These are phyloP conservation scores for Bombus breviceps DNA, from an alignment of 1,140 invertebrate genomes.

Conservation along the genomic window DNA sequence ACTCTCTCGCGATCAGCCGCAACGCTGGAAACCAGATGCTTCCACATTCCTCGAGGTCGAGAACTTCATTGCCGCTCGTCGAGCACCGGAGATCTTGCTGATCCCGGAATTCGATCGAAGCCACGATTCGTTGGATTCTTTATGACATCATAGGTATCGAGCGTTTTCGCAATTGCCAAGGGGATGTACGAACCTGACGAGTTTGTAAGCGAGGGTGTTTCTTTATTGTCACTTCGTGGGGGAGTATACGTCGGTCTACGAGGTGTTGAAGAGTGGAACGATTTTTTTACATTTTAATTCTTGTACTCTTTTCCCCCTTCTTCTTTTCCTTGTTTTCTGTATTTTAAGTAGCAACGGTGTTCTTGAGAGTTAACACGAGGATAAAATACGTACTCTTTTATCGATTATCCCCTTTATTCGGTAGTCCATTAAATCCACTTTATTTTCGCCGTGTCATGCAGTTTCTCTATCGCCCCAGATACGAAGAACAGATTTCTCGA, in stretches of 20 bases:
- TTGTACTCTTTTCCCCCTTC: accelerated
- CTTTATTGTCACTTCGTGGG: background rate
- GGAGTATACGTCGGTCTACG: no score
- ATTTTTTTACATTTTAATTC: no score
- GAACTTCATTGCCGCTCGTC: constrained; percentile 36
- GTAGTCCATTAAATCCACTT: background rate
- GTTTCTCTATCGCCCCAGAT: background rate
- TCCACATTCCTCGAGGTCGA: constrained; percentile 20
- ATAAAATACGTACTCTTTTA: background rate
- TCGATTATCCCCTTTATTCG: background rate
- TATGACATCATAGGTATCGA: background rate
- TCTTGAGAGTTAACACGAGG: background rate
- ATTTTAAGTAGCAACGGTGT: background rate
- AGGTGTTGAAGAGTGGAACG: no score
- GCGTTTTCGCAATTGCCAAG: background rate
- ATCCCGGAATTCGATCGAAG: constrained; percentile 19
- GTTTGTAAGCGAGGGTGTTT: background rate
- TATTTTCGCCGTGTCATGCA: background rate
- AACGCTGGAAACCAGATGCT: constrained; percentile 52
- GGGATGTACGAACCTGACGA: background rate
- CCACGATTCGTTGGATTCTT: constrained; percentile 18
- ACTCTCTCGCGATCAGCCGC: constrained; percentile 52
- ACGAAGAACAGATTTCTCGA: background rate
- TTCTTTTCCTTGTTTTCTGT: background rate
- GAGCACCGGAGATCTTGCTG: constrained; percentile 21